These are phyloP conservation scores for Actinemys pallida DNA, from an alignment of 2,113 vertebrate species.

Conservation along the genomic window DNA sequence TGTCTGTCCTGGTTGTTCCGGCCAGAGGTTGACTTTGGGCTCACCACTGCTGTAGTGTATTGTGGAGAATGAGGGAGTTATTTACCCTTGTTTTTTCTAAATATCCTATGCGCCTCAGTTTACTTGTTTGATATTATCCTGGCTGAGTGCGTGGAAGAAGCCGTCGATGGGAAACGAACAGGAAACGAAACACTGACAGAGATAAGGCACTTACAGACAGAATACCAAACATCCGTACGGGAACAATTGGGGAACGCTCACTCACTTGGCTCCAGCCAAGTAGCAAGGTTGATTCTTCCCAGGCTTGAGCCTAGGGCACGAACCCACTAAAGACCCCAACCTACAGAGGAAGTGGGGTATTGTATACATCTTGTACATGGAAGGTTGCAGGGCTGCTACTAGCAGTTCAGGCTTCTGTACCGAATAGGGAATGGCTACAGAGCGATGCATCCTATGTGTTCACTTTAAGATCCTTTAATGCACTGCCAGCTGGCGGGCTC, in stretches of 20 bases:
- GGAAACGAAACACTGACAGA: not conserved
- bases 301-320: not conserved
- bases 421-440: not conserved
- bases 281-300: not conserved
- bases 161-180: too few relatives aligned
- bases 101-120: not conserved
- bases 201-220: not conserved
- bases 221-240: too few relatives aligned
- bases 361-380: not conserved
- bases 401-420: too few relatives aligned
- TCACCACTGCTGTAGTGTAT: not conserved
- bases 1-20: not conserved
- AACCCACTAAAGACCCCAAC: not conserved
- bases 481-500: not conserved
- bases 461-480: not conserved
- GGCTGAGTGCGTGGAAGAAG: not conserved
- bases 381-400: not conserved
- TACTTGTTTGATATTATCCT: not conserved
- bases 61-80: not conserved
- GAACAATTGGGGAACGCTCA: not conserved
- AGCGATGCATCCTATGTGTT: too few relatives aligned
- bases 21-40: not conserved
- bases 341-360: not conserved
- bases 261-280: not conserved
- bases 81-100: not conserved